These are phyloP conservation scores for Botia kubotai DNA, from an alignment of 2,797 vertebrate genomes.

Conservation along the genomic window DNA sequence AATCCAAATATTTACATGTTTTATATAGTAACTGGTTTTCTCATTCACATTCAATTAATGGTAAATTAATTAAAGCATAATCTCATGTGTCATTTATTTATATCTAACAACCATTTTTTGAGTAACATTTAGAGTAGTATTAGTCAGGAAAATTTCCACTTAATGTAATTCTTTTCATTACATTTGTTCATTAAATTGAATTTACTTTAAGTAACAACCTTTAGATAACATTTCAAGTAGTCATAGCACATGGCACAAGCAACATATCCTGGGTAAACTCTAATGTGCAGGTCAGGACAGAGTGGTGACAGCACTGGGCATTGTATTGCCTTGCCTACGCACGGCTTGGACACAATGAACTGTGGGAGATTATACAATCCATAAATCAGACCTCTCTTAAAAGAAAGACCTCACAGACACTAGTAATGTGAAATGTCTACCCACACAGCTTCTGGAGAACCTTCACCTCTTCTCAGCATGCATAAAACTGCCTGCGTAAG, in stretches of 20 bases:
- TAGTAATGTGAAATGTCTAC: constrained; percentile 36
- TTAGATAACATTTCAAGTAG: not conserved
- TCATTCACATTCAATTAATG: no score
- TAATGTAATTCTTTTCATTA: not conserved
- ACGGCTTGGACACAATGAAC: not conserved
- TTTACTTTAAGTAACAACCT: not conserved
- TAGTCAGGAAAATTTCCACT: not conserved
- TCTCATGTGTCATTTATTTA: no score
- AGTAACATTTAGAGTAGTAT: not conserved
- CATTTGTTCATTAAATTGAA: not conserved
- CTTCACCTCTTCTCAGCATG: constrained; percentile 23
- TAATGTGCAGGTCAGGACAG: not conserved
- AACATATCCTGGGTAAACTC: not conserved
- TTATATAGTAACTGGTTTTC: no score
- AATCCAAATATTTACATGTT: no score
- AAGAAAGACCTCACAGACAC: constrained; percentile 40
- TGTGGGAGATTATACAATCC: not conserved
- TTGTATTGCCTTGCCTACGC: not conserved
- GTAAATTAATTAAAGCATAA: no score
- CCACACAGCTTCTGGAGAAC: constrained; percentile 44
- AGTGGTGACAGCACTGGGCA: not conserved
- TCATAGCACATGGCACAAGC: not conserved
- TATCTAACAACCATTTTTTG: not conserved
- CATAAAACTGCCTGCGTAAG: constrained; percentile 1
- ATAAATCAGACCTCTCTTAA: constrained; percentile 14